A percentile compares a stretch with the other conserved stretches of the same genome.
These are phyloP conservation scores for Drosophila mimica DNA, from an alignment of 2,888 invertebrate genomes.

Conservation along the genomic window DNA sequence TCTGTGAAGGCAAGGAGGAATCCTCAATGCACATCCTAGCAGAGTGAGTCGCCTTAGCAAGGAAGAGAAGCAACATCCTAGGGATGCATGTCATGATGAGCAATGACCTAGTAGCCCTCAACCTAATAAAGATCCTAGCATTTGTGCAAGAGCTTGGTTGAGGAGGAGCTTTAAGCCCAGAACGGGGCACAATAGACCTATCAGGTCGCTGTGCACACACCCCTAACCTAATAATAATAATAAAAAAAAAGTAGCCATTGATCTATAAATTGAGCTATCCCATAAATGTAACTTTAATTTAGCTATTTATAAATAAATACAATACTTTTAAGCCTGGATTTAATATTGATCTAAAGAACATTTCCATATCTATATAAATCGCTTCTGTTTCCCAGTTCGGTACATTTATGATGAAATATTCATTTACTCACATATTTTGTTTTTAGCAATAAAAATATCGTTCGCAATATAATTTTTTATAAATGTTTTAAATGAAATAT, in stretches of 20 bases:
- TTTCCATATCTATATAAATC: background rate
- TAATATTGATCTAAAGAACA: background rate
- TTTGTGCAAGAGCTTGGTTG: too few species aligned
- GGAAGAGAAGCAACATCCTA: too few species aligned
- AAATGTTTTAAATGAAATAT: background rate
- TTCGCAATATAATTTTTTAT: background rate
- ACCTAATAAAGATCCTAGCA: too few species aligned
- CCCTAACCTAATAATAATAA: too few species aligned
- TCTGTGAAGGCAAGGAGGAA: too few species aligned
- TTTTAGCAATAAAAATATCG: background rate
- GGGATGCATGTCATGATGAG: too few species aligned
- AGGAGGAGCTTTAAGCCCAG: too few species aligned
- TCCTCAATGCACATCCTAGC: too few species aligned
- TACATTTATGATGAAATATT: background rate
- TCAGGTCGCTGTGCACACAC: too few species aligned
- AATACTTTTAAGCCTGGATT: background rate
- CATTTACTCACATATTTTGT: background rate
- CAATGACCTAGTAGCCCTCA: too few species aligned
- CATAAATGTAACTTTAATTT: background rate
- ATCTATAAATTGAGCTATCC: background rate
- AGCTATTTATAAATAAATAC: background rate
- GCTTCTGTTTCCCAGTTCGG: background rate
- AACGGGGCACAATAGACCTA: too few species aligned
- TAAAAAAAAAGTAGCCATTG: background rate
- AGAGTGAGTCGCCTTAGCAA: too few species aligned